Conservation (phyloP, 2,888 invertebrate species). For the Frankliniella intonsa region DNA sequence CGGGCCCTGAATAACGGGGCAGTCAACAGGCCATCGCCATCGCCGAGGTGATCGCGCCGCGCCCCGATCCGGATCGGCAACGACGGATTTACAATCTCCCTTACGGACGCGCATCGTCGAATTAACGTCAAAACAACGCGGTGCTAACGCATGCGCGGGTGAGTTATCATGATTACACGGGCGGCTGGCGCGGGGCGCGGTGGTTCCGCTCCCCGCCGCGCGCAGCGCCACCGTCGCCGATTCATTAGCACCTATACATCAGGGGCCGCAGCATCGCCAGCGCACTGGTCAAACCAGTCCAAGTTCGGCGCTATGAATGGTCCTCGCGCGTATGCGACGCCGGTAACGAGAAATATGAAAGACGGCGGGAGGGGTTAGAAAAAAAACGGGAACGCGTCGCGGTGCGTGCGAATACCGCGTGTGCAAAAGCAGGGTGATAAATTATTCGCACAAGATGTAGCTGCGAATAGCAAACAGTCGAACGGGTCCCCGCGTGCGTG, state of each 20-base stretch:
- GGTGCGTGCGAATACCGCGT: too few relatives aligned
- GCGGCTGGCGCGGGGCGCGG: not conserved
- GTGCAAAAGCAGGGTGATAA: too few relatives aligned
- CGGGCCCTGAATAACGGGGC: not conserved
- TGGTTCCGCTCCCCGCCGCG: not conserved
- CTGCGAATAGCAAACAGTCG: too few relatives aligned
- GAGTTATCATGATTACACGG: not conserved
- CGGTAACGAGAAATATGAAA: too few relatives aligned
- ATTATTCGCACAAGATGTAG: too few relatives aligned
- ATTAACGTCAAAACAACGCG: not conserved
- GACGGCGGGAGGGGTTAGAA: too few relatives aligned
- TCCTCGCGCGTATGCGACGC: too few relatives aligned
- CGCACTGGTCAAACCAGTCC: too few relatives aligned
- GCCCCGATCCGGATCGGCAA: not conserved
- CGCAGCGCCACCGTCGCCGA: not conserved
- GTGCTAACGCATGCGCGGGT: not conserved
- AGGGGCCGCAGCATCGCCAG: not conserved
- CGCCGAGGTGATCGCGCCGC: not conserved
- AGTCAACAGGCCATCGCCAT: not conserved
- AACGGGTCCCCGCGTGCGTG: too few relatives aligned
- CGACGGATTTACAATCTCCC: not conserved
- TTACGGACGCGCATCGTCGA: not conserved
- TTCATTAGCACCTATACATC: not conserved
- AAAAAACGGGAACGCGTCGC: too few relatives aligned
- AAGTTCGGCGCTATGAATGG: too few relatives aligned